Evolutionary conservation across 2,113 vertebrate genomes (phyloP), one percentile per base, ranked within the genome.

Genomic region (Anguilla japonica): DNA sequence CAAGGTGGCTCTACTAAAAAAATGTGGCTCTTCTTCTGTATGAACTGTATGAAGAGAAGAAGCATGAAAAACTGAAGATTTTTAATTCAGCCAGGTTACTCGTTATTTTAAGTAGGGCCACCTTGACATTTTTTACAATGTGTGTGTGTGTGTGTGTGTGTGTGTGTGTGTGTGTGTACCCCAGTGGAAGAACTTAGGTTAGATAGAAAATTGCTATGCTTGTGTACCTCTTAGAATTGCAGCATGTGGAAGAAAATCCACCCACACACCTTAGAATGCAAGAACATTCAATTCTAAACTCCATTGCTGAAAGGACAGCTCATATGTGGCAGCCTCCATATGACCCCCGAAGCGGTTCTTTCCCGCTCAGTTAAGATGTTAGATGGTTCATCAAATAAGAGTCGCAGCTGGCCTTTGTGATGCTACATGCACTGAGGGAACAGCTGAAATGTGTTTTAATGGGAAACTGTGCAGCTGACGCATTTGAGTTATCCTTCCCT

Each of bases 161-260:
- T 50, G 41, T 53, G n/a, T 60, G 83, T 26, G 29, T 67, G 34
- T 75, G 60, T 43, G 40, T 67, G 63, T 60, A 46, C 50, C 40
- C 43, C 29, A 9, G 26, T 75, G 26, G 71, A 75, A 34, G 15
- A 75, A 50, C 75, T 78, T 86, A 78, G 78, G 79, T n/a, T 39
- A 41, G 56, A 80, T 46, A 20, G 18, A 60, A 4, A 34, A 60
- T 50, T 39, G 46, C 22, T 46, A 14, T 26, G 26, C 9, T 22
- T 63, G 22, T 41, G 46, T 15, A 3, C 5, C 18, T 81, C 56
- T 63, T 43, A 81, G 41, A 18, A 79, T 53, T 39, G 79, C 16
- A 57, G 26, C 11, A 34, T 81, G 85, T 86, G 79, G 85, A 78
- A 81, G 79, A 43, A 41, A 4, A 34, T 80, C 79, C 40, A 80